Base-by-base conservation (phyloP, 1,140 invertebrate genomes). In the Latrodectus geometricus region DNA sequence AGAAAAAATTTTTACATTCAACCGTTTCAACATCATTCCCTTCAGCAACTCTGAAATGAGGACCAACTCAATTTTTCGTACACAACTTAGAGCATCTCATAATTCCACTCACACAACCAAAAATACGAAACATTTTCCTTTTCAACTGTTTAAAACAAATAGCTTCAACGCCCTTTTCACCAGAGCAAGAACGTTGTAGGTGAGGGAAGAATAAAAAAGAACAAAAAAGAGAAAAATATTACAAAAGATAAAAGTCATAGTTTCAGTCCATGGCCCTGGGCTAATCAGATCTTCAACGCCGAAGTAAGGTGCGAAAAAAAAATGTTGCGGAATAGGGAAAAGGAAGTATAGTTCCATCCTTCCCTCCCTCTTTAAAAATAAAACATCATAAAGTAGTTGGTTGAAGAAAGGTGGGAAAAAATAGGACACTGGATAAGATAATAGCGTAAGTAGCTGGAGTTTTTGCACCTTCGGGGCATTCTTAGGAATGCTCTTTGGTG, bases 391-490 rank as follows among this genome's bases (percentile, higher is more conserved):
- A 70, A 70, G 20, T 20, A n/a, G 21, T 35, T 35, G 35, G 35
- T 35, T 35, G 35, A 35, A 35, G 35, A 35, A 35, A 20, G 68
- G 17, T 12, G 17, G 68, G 21, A 70, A 70, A 70, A 70, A 70
- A 70, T 70, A 70, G 68, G 9, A 8, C 11, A 70, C 12, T 12
- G 68, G 68, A 70, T 70, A 70, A 70, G 68, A 70, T 70, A 70
- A 70, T 70, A 70, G 68, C 68, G 21, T 23, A 35, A n/a, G 21
- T n/a, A 20, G 68, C 68, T n/a, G 20, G 61, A 65, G 61, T 65
- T 23, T 70, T 70, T 70, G 0, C 68, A 20, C 21, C 17, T 20
- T 12, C 68, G 12, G 21, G 21, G 68, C 68, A 17, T 12, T 70
- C 21, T 23, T 70, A 23, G 61, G n/a, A 14, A 15, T n/a, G 61